Percentiles rank a stretch among this genome's conserved stretches.
phyloP scores from a whole-genome alignment of 1,140 invertebrate genomes.

The Magallana angulata region DNA sequence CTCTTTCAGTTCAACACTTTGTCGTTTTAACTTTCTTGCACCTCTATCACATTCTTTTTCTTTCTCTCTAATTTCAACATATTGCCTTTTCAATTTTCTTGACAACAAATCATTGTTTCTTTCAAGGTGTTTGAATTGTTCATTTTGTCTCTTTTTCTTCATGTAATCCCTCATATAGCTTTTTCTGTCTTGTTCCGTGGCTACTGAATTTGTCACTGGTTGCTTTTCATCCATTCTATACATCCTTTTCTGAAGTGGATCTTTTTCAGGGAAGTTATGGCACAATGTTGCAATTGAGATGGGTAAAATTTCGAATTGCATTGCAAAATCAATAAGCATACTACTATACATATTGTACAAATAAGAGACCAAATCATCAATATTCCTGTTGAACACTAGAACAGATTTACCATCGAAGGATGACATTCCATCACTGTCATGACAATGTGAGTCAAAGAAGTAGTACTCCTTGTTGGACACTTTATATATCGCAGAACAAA shows the following conservation, averaged over 20 bases:
- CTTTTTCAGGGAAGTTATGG: background rate
- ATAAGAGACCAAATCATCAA: background rate
- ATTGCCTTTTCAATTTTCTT: no score
- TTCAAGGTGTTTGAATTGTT: no score
- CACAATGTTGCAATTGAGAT: background rate
- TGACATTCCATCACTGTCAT: slow-evolving; percentile 20
- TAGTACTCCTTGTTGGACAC: background rate
- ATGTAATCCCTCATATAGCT: background rate
- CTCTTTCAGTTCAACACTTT: no score
- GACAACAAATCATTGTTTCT: no score
- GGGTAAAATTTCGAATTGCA: slow-evolving; percentile 42
- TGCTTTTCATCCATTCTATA: background rate
- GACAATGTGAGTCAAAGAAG: slow-evolving; percentile 50
- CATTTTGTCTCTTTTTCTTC: background rate
- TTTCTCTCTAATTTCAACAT: no score
- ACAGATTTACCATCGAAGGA: slow-evolving; percentile 1
- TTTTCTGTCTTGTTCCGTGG: background rate
- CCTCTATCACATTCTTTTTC: no score
- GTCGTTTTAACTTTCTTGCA: no score
- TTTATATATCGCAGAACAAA: slow-evolving; percentile 35
- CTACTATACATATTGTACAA: slow-evolving; percentile 36
- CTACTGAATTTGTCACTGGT: background rate
- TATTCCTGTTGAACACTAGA: background rate
- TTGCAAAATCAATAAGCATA: background rate
- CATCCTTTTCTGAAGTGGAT: background rate